phyloP scores from a whole-genome alignment of 1,140 invertebrate species.

The Trichonephila clavipes region DNA sequence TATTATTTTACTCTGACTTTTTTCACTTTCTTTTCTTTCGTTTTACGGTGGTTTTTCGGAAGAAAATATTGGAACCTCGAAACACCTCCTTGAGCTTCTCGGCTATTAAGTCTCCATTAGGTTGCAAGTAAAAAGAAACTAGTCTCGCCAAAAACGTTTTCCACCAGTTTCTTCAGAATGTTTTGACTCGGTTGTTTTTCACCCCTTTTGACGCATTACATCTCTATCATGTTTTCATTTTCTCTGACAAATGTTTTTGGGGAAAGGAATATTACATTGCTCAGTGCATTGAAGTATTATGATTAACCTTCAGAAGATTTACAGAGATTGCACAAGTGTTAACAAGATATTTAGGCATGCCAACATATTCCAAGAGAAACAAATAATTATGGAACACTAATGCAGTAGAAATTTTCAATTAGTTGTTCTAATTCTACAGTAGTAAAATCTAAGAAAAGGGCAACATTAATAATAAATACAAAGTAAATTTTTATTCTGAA shows the following conservation, averaged over 20 bases:
- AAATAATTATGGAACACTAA: too few species aligned
- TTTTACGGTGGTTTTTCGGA: constrained; percentile 71
- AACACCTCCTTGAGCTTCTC: constrained; percentile 69
- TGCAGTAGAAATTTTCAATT: too few species aligned
- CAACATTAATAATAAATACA: too few species aligned
- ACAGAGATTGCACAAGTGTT: too few species aligned
- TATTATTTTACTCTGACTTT: constrained; percentile 64
- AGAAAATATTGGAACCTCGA: constrained; percentile 70
- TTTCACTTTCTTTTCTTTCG: constrained; percentile 51
- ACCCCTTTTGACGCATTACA: constrained; percentile 26
- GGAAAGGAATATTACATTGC: background rate
- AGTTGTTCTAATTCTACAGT: too few species aligned
- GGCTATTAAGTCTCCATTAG: constrained; percentile 74
- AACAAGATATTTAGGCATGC: too few species aligned
- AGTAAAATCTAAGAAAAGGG: too few species aligned
- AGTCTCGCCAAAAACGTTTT: constrained; percentile 50
- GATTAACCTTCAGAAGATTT: too few species aligned
- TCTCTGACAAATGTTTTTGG: background rate
- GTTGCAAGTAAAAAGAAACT: constrained; percentile 44
- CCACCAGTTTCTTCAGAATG: constrained; percentile 2
- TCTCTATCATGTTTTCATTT: constrained; percentile 40
- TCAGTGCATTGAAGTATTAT: too few species aligned
- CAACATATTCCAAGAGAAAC: too few species aligned
- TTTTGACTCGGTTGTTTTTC: constrained; percentile 51
- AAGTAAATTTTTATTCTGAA: too few species aligned